A percentile compares a stretch with the other conserved stretches of the same genome.
Evolutionary conservation across 2,888 invertebrate genomes (phyloP).

Genomic region (Drosophila sordidula): DNA sequence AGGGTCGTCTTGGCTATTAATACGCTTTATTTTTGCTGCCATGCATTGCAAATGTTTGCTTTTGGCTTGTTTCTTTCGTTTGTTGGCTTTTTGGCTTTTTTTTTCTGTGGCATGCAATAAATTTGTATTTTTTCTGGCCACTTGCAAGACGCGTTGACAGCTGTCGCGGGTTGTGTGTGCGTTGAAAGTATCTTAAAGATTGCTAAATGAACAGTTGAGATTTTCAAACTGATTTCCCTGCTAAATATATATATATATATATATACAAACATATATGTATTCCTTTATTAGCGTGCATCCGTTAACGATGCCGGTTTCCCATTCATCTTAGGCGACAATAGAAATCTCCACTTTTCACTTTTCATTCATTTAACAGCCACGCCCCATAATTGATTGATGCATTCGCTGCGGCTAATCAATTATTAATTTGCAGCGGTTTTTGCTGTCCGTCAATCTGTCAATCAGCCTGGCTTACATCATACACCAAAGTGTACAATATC

Average conservation of each 20-base stretch:
- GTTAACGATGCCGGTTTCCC: slow-evolving; percentile 13
- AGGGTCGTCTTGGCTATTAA: slow-evolving; percentile 74
- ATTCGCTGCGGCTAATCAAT: slow-evolving; percentile 65
- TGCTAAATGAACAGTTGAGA: slow-evolving; percentile 8
- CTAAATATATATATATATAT: not conserved
- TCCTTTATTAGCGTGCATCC: not conserved
- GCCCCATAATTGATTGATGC: slow-evolving; percentile 63
- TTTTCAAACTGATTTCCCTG: slow-evolving; percentile 30
- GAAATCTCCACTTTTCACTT: slow-evolving; percentile 64
- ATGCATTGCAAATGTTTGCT: slow-evolving; percentile 14
- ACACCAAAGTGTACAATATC: slow-evolving; percentile 47
- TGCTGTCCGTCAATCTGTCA: slow-evolving; percentile 45
- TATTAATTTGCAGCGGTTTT: slow-evolving; percentile 58
- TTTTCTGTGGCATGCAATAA: slow-evolving; percentile 58
- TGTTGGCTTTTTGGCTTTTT: slow-evolving; percentile 8
- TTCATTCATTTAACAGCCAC: slow-evolving; percentile 62
- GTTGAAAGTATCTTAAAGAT: slow-evolving; percentile 40
- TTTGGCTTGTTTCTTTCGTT: slow-evolving; percentile 15
- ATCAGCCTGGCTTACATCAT: slow-evolving; percentile 67
- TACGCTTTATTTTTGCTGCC: slow-evolving; percentile 39
- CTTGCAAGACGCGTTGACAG: slow-evolving; percentile 65
- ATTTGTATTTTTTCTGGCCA: slow-evolving; percentile 66
- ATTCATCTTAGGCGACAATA: slow-evolving; percentile 43
- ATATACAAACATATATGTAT: not conserved
- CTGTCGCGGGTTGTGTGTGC: slow-evolving; percentile 49